A percentile compares a stretch with the other conserved stretches of the same genome.
Evolutionary conservation across 1,140 invertebrate genomes (phyloP).

Genomic region (Onthophagus taurus): DNA sequence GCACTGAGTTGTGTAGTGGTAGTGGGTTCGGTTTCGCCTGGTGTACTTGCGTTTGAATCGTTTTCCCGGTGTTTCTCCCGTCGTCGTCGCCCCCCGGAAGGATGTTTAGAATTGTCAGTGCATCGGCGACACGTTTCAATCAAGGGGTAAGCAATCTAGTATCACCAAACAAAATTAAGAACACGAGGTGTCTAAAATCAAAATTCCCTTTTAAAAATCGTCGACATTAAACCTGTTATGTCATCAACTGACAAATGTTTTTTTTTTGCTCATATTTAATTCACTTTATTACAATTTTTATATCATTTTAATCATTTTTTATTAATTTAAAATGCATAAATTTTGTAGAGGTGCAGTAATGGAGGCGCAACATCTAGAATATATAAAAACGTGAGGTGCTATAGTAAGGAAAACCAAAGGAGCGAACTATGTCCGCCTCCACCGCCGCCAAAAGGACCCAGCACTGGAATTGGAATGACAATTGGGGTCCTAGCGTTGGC

Average conservation of each 20-base stretch:
- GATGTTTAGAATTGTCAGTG: slow-evolving; percentile 19
- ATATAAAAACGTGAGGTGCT: slow-evolving; percentile 13
- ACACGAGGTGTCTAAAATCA: no score
- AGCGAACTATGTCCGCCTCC: slow-evolving; percentile 19
- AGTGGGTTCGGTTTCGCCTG: slow-evolving; percentile 13
- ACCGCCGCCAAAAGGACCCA: slow-evolving; percentile 24
- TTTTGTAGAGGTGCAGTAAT: slow-evolving; percentile 7
- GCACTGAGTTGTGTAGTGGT: slow-evolving; percentile 11
- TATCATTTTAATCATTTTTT: slow-evolving; percentile 4
- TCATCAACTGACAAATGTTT: slow-evolving; percentile 12
- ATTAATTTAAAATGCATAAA: not conserved
- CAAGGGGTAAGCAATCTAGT: slow-evolving; percentile 18
- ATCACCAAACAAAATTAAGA: no score
- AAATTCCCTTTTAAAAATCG: slow-evolving; percentile 11
- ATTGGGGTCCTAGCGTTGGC: slow-evolving; percentile 40
- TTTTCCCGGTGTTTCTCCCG: slow-evolving; percentile 16
- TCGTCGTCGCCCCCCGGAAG: slow-evolving; percentile 19
- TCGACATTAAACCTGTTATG: slow-evolving; percentile 11
- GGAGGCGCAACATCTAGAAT: slow-evolving; percentile 8
- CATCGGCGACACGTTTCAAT: slow-evolving; percentile 14
- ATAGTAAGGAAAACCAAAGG: slow-evolving; percentile 14
- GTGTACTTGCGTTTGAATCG: slow-evolving; percentile 11
- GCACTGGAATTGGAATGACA: slow-evolving; percentile 24
- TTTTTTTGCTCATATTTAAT: slow-evolving; percentile 1
- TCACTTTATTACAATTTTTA: slow-evolving; percentile 7